Evolutionary conservation across 2,888 invertebrate species (phyloP), one percentile per base, ranked within the genome.

Genomic region (Pyralis farinalis): DNA sequence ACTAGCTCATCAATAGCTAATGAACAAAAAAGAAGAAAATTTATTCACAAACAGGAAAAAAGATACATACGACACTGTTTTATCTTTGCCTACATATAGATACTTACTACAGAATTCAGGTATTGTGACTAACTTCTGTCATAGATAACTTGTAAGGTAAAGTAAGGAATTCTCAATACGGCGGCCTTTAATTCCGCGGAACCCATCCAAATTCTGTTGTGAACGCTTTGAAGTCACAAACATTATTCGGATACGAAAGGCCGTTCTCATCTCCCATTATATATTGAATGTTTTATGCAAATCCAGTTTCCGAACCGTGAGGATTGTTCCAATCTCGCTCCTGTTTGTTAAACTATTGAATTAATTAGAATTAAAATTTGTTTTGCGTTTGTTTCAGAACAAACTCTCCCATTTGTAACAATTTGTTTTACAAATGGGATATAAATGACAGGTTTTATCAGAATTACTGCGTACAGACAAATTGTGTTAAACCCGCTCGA

Each of bases 361-460:
- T 55, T 52, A 52, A 55, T 58, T 56, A 53, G 51, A 56, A 52
- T 50, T 47, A 46, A 29, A 42, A 51, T 37, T 51, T 34, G 40
- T 37, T 37, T 10, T 31, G 12, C 16, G 12, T 12, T 32, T 31
- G 25, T 29, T 29, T 9, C 9, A n/a, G 5, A 29, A n/a, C 9
- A 29, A 29, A 29, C 9, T 9, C 9, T 29, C 9, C 5, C 29
- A 1, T 29, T 29, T 29, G 29, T 29, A n/a, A n/a, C n/a, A n/a
- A n/a, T n/a, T n/a, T n/a, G n/a, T n/a, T n/a, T n/a, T 29, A 29
- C 29, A 29, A 29, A 29, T 29, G 1, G 29, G 4, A 16, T 16
- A 16, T 16, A 16, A 16, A 16, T 16, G 16, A 16, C n/a, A n/a
- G n/a, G n/a, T 16, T 16, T 16, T 16, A 16, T 16, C 4, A 16